Percentiles rank a stretch among this genome's conserved stretches.
These are phyloP conservation scores for Archips xylosteana DNA, from an alignment of 2,888 invertebrate genomes.

Conservation along the genomic window DNA sequence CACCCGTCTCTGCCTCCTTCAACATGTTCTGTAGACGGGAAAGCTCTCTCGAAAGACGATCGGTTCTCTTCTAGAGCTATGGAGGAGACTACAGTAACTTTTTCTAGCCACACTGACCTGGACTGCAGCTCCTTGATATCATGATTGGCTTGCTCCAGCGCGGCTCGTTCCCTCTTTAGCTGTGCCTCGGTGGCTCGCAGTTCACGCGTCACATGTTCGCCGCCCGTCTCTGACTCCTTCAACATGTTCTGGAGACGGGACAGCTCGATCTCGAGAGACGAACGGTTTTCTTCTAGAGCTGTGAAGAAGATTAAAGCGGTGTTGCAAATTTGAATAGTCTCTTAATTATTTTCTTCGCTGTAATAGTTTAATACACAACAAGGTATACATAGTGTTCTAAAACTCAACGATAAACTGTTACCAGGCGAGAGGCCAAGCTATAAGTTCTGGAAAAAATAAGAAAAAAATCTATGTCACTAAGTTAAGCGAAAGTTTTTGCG, in stretches of 20 bases:
- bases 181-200: slow-evolving; percentile 88
- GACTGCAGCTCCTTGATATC: slow-evolving; percentile 92
- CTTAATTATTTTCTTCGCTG: too few species aligned
- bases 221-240: slow-evolving; percentile 88
- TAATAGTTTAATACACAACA: too few species aligned
- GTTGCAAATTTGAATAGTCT: neutral
- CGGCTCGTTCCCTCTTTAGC: slow-evolving; percentile 88
- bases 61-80: slow-evolving; percentile 92
- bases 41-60: slow-evolving; percentile 90
- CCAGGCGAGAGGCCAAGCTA: too few species aligned
- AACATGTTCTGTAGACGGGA: slow-evolving; percentile 89
- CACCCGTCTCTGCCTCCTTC: slow-evolving; percentile 88
- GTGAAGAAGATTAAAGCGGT: slow-evolving; percentile 21
- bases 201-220: slow-evolving; percentile 90
- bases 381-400: too few species aligned
- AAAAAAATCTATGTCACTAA: too few species aligned
- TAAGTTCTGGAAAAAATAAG: too few species aligned
- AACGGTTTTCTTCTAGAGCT: slow-evolving; percentile 92
- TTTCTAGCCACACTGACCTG: slow-evolving; percentile 55
- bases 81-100: neutral
- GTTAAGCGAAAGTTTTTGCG: too few species aligned
- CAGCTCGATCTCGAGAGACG: slow-evolving; percentile 90
- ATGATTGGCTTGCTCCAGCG: slow-evolving; percentile 89
- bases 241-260: slow-evolving; percentile 89
- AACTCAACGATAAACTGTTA: too few species aligned